Evolutionary conservation across 2,888 invertebrate genomes (phyloP).

Genomic region (Operophtera brumata): DNA sequence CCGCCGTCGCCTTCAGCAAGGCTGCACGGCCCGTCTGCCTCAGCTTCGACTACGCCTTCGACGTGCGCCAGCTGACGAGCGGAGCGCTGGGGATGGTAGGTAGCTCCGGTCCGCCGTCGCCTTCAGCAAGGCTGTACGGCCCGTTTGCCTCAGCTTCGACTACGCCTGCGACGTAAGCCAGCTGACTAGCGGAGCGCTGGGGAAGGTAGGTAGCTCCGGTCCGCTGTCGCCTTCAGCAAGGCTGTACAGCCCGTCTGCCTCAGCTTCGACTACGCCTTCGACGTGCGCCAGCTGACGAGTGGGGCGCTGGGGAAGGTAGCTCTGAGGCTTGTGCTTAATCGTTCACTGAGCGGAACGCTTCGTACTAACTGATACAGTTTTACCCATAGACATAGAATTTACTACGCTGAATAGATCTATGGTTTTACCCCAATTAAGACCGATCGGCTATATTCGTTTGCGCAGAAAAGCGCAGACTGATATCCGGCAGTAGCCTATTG

Average conservation of each 20-base stretch:
- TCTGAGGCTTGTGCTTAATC: too few relatives aligned
- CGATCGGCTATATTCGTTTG: too few relatives aligned
- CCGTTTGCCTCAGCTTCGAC: conserved; percentile 73
- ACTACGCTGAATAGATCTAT: too few relatives aligned
- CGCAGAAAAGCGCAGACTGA: too few relatives aligned
- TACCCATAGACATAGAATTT: too few relatives aligned
- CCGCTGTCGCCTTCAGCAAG: conserved; percentile 55
- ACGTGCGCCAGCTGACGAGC: conserved; percentile 40
- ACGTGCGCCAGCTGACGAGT: conserved; percentile 40
- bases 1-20: conserved; percentile 55
- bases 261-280: conserved; percentile 50
- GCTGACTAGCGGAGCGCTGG: conserved; percentile 38
- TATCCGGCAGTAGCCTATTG: too few relatives aligned
- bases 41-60: conserved; percentile 50
- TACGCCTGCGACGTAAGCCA: conserved; percentile 43
- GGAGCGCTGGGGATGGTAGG: conserved; percentile 41
- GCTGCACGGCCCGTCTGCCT: conserved; percentile 77
- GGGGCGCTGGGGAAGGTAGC: conserved; percentile 42
- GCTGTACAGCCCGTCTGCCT: conserved; percentile 77
- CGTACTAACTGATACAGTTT: too few relatives aligned
- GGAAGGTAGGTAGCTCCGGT: conserved; percentile 48
- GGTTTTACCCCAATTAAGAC: too few relatives aligned
- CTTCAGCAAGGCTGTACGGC: conserved; percentile 64
- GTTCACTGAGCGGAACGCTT: too few relatives aligned
- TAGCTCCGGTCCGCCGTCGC: conserved; percentile 55